Evolutionary conservation across 2,888 invertebrate species (phyloP), one percentile per base, ranked within the genome.

Genomic region (Chironomus tentans): DNA sequence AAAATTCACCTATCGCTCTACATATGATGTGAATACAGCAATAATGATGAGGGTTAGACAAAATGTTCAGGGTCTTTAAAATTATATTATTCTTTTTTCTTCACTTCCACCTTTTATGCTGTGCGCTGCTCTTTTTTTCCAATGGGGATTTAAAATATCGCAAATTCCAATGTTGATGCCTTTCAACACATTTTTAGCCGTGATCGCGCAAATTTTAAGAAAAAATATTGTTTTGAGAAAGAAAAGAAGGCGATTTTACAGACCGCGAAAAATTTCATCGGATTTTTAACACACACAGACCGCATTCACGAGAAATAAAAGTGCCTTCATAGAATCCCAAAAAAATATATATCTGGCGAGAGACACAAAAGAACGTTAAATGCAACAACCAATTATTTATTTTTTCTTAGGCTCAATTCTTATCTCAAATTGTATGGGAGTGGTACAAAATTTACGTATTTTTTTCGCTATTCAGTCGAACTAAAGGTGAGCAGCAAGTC

Each of bases 121-220:
- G 38, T 10, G 38, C 38, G 38, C 38, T 38, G 56, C n/a, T 56
- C 15, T 7, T 56, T 56, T n/a, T n/a, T 56, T 56, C 15, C 38
- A 38, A 38, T 38, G 38, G 38, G n/a, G 38, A 38, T 38, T 38
- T 38, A 38, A 38, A 38, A 38, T 38, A 38, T 38, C 10, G 38
- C 38, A 38, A 18, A 56, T 56, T 56, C 56, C 56, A 56, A 15
- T 18, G n/a, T 18, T 56, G 56, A 56, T 56, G 22, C 24, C 56
- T 71, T 71, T 71, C 71, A 71, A 56, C 71, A 71, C 71, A 50
- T 68, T 71, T 48, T 71, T 50, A 18, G 18, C 56, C 18, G 18
- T 18, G 56, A 56, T 56, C 56, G 56, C 56, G 18, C 56, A 56
- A 56, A 56, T 18, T 56, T 56, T n/a, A n/a, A n/a, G n/a, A 56